These are phyloP conservation scores for Pseudeuparius sepicola DNA, from an alignment of 2,888 invertebrate genomes.

Conservation along the genomic window DNA sequence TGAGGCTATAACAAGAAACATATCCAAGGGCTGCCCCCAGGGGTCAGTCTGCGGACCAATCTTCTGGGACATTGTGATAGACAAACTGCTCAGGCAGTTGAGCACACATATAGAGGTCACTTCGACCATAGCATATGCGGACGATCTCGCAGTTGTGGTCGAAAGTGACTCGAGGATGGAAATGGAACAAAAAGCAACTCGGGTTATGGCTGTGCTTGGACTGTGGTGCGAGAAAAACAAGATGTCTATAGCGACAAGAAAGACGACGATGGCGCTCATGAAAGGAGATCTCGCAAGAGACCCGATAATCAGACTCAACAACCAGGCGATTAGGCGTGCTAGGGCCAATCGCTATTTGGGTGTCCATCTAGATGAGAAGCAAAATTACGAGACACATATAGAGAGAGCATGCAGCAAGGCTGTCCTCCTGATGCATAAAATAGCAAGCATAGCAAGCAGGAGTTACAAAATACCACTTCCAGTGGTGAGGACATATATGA, in stretches of 20 bases:
- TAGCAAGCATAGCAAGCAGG: constrained; percentile 4
- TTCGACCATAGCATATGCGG: constrained; percentile 7
- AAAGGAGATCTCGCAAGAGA: constrained; percentile 8
- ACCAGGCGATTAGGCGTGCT: background rate
- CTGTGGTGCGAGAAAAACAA: background rate
- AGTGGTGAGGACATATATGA: constrained; percentile 5
- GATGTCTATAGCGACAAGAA: constrained; percentile 2
- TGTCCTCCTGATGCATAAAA: constrained; percentile 4
- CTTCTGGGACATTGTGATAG: too few relatives aligned
- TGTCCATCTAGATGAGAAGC: too few relatives aligned
- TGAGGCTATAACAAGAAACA: constrained; percentile 1
- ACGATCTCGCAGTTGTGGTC: constrained; percentile 6
- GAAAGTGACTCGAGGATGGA: constrained; percentile 1
- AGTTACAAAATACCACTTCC: constrained; percentile 1
- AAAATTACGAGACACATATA: too few relatives aligned
- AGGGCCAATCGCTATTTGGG: constrained; percentile 5
- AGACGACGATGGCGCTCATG: constrained; percentile 4
- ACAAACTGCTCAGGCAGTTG: background rate
- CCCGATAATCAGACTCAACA: background rate
- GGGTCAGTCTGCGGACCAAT: too few relatives aligned
- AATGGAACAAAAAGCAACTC: background rate
- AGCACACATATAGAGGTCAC: background rate
- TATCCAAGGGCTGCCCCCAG: constrained; percentile 3
- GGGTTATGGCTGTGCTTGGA: background rate
- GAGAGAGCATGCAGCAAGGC: constrained; percentile 1